Percentiles rank a stretch among this genome's conserved stretches.
Evolutionary conservation across 2,888 invertebrate genomes (phyloP).

Genomic region (Phyllotreta striolata): DNA sequence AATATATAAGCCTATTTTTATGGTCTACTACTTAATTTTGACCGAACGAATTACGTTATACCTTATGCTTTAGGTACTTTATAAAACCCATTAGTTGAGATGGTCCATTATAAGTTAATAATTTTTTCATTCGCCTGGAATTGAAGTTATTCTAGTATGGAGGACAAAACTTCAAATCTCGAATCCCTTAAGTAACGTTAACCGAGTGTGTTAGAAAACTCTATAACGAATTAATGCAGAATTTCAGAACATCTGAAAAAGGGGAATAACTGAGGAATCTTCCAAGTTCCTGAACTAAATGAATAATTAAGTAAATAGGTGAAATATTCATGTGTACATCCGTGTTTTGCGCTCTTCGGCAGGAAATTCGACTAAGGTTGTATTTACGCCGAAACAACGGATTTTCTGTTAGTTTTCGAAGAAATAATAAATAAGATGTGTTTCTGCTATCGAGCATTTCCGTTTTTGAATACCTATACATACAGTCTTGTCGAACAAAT

Average conservation of each 20-base stretch:
- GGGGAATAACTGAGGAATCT: constrained; percentile 36
- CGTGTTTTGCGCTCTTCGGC: constrained; percentile 12
- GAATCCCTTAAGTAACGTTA: constrained; percentile 21
- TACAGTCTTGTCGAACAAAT: too few relatives aligned
- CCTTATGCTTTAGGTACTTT: too few relatives aligned
- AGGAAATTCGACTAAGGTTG: constrained; percentile 5
- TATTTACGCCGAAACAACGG: not conserved
- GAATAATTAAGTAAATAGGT: constrained; percentile 44
- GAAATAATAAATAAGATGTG: constrained; percentile 10
- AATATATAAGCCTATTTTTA: too few relatives aligned
- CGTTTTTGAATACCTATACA: not conserved
- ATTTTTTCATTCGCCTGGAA: too few relatives aligned
- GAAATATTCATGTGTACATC: constrained; percentile 42
- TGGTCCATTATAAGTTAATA: too few relatives aligned
- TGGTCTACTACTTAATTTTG: too few relatives aligned
- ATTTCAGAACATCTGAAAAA: constrained; percentile 33
- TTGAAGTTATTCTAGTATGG: too few relatives aligned
- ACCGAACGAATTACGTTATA: too few relatives aligned
- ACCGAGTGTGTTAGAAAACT: constrained; percentile 17
- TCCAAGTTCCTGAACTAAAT: constrained; percentile 31
- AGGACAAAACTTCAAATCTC: not conserved
- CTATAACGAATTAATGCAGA: constrained; percentile 24
- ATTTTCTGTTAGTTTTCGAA: constrained; percentile 9
- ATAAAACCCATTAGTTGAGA: too few relatives aligned
- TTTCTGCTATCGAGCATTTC: not conserved